Conservation (phyloP, 1,140 invertebrate species). For the Drosophila grimshawi region DNA sequence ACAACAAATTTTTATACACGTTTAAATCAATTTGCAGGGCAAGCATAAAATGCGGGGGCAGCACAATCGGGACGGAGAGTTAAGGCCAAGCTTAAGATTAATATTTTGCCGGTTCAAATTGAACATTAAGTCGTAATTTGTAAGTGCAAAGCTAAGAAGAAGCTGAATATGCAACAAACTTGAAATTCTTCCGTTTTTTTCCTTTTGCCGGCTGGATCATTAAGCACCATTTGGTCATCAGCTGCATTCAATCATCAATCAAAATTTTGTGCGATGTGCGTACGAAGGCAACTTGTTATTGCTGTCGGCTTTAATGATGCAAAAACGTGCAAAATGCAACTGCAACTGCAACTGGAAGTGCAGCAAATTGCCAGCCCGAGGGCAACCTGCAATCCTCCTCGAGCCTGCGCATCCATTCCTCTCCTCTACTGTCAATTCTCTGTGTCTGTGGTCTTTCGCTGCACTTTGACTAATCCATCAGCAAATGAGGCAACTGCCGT, state of each 20-base stretch:
- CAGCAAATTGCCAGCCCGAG: slow-evolving; percentile 36
- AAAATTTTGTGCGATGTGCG: slow-evolving; percentile 76
- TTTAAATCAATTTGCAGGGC: background rate
- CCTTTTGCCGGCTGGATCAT: slow-evolving; percentile 64
- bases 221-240: slow-evolving; percentile 80
- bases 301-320: slow-evolving; percentile 68
- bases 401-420: slow-evolving; percentile 50
- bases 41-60: background rate
- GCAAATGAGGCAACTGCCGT: slow-evolving; percentile 72
- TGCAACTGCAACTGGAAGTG: slow-evolving; percentile 46
- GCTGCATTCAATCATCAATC: slow-evolving; percentile 80
- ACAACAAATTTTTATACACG: too few species aligned
- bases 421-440: background rate
- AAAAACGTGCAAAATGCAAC: slow-evolving; percentile 59
- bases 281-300: slow-evolving; percentile 43
- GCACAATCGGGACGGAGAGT: too few species aligned
- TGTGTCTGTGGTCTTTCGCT: slow-evolving; percentile 42
- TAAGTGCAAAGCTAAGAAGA: background rate
- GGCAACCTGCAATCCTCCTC: background rate
- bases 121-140: slow-evolving; percentile 7
- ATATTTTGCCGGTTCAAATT: background rate
- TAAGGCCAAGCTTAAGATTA: slow-evolving; percentile 1
- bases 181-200: slow-evolving; percentile 56
- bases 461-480: slow-evolving; percentile 81
- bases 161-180: slow-evolving; percentile 22